Evolutionary conservation across 1,140 invertebrate species (phyloP), one percentile per base, ranked within the genome.

Genomic region (Mylabris phalerata): DNA sequence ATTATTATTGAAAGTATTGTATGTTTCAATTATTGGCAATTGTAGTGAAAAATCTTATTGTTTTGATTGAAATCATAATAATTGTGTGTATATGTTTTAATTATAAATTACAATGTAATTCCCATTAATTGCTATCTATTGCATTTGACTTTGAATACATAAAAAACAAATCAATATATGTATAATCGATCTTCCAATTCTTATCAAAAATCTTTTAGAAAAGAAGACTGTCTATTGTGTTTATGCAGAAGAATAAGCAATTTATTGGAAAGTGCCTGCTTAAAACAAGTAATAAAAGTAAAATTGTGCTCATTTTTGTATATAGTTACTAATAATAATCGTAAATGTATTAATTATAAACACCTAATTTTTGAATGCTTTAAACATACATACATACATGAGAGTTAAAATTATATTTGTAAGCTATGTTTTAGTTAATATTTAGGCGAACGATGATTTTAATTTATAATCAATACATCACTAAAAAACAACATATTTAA

Each of bases 321-420:
- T 43, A 65, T 65, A 65, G 49, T 48, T 62, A 62, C 57, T 65
- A 65, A 62, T 57, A 49, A 27, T 65, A 59, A 45, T 61, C 39
- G 55, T 63, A 65, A 48, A 32, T 32, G 32, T 62, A 55, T 49
- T 65, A 50, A 32, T 50, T 43, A 32, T 19, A 19, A 19, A 19
- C 19, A 19, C 32, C 4, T 32, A 32, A 65, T 65, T 65, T 65
- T 65, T 65, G 58, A 61, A 65, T 63, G 64, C 64, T 65, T 65
- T 65, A 65, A 65, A 32, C 32, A 52, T 56, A 57, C 50, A 52
- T 56, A 57, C 50, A 55, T 59, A 62, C 26, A 42, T 42, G 4
- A 42, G 4, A 42, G 19, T 19, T 19, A 10, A 42, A 42, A n/a
- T 41, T 62, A 56, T 62, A 59, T 54, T 60, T 59, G 57, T 60